Base-by-base conservation (phyloP, 1,140 invertebrate species). In the Drosophila repleta region DNA sequence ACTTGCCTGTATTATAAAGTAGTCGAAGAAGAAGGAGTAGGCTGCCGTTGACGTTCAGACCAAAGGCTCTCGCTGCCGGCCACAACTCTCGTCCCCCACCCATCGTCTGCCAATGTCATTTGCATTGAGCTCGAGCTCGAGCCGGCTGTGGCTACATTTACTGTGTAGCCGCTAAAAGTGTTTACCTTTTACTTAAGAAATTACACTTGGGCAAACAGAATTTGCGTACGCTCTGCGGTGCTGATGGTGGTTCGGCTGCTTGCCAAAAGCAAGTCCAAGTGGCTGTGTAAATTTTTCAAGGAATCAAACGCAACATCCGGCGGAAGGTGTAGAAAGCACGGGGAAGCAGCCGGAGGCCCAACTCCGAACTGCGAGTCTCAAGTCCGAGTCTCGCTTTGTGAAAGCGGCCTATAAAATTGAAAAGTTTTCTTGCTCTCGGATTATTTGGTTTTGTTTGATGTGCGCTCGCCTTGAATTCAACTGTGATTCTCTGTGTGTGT, bases 131-230 rank as follows among this genome's bases (percentile, higher is more conserved):
- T 63, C 51, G 7, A 43, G 58, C 39, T 48, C 24, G 13, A 39
- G 37, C 2, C 20, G 49, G 61, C 55, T 41, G 17, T 81, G 69
- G 71, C 71, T 76, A 75, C 80, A 68, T 70, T 79, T 84, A 63
- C 76, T 65, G 76, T 73, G 43, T 29, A 35, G 61, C 48, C 81
- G 79, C 76, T 73, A 76, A 74, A 90, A 90, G 85, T 90, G 87
- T 90, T 90, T 90, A 90, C 87, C 82, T 90, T 90, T 90, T 90
- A 90, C 87, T 90, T 90, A 90, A 90, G 87, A 90, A 90, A 90
- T 90, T 90, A 90, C 87, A 83, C 87, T 90, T 84, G 68, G 56
- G 81, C 73, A 90, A 90, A 90, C 76, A 90, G 79, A 88, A 88
- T 88, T 88, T 89, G 83, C 79, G 78, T 88, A 70, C 63, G 48